Conservation (phyloP, 2,797 vertebrate species). For the Sciaenops ocellatus region DNA sequence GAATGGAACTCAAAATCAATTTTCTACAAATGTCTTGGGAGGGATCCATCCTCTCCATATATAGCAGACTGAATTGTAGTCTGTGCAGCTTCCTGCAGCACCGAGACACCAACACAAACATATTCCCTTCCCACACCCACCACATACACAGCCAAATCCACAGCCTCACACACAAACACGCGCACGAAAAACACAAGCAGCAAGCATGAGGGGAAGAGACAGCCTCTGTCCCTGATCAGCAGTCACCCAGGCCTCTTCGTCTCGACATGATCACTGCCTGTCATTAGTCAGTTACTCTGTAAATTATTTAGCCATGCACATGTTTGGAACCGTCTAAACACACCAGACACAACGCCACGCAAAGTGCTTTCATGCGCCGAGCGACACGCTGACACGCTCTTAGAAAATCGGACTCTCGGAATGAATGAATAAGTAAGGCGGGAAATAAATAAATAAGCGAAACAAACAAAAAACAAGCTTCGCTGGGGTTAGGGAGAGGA, state of each 20-base stretch:
- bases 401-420: conserved; percentile 82
- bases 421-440: conserved; percentile 83
- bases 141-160: conserved; percentile 55
- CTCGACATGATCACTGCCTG: conserved; percentile 87
- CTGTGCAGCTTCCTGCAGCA: conserved; percentile 53
- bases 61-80: conserved; percentile 65
- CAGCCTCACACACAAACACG: conserved; percentile 45
- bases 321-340: conserved; percentile 88
- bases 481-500: conserved; percentile 9
- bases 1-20: conserved; percentile 77
- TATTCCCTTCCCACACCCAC: conserved; percentile 58
- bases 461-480: conserved; percentile 86
- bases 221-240: conserved; percentile 83
- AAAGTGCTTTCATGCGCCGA: conserved; percentile 84
- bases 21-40: conserved; percentile 74
- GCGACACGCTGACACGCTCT: conserved; percentile 78
- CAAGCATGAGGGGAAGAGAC: conserved; percentile 78
- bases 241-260: conserved; percentile 82
- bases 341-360: conserved; percentile 83
- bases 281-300: conserved; percentile 86
- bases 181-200: conserved; percentile 35
- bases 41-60: conserved; percentile 64
- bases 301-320: conserved; percentile 88
- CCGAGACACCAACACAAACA: conserved; percentile 65
- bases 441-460: conserved; percentile 82